Conservation (phyloP, 2,888 invertebrate species). For the Coenonympha arcania region DNA sequence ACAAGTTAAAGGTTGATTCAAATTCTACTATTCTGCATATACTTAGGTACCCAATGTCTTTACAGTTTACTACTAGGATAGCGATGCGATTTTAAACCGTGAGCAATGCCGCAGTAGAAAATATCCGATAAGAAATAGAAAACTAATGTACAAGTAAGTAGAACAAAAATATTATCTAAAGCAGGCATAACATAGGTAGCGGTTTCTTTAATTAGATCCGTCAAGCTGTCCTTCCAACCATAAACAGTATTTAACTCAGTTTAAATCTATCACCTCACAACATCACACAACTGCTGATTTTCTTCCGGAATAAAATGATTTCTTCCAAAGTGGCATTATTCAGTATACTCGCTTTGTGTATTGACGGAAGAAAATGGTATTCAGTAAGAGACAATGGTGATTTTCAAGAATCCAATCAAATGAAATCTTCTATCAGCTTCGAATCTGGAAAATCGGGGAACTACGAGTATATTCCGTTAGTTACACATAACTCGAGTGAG, state of each 20-base stretch:
- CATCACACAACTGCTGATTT: constrained; percentile 1
- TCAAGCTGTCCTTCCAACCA: constrained; percentile 40
- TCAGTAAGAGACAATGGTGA: constrained; percentile 35
- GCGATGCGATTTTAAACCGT: neutral
- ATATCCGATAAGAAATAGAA: constrained; percentile 1
- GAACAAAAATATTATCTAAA: constrained; percentile 36
- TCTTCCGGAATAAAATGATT: constrained; percentile 9
- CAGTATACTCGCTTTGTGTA: constrained; percentile 1
- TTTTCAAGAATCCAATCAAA: neutral
- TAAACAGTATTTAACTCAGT: constrained; percentile 17
- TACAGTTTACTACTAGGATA: too few species aligned
- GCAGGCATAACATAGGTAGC: constrained; percentile 54
- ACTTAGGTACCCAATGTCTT: neutral
- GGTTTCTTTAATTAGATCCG: constrained; percentile 59
- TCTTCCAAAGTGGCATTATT: constrained; percentile 5
- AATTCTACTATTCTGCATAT: neutral
- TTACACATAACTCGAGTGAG: neutral
- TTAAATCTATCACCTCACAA: constrained; percentile 8
- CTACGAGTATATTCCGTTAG: neutral
- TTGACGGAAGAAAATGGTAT: constrained; percentile 45
- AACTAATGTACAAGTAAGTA: constrained; percentile 36
- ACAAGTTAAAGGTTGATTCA: too few species aligned
- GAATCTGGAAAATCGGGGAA: neutral
- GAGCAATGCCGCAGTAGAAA: neutral
- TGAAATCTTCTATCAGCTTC: neutral